Base-by-base conservation (phyloP, 2,797 vertebrate species). In the Prunella strophiata region DNA sequence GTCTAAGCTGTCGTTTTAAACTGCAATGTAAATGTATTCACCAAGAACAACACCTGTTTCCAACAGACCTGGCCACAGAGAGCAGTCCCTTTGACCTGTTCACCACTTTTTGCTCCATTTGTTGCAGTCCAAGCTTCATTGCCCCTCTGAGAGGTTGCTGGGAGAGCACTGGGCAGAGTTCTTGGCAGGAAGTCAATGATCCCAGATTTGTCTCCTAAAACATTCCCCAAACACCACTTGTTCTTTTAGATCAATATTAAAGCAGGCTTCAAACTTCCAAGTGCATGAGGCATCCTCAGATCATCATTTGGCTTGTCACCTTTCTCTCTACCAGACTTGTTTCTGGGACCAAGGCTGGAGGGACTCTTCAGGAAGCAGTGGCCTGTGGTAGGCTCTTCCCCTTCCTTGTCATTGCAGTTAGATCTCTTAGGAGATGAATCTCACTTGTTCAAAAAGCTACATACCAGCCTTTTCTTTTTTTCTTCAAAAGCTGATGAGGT, bases 1-100 rank as follows among this genome's bases (percentile, higher is more conserved):
- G 65, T 91, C 85, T 93, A 75, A 93, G 77, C 62, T 93, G 82
- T 91, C 52, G 4, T 93, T 88, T 82, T 74, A 91, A 95, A 91
- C 61, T 92, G 87, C 68, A 59, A 17, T 79, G 58, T 85, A 77
- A 90, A 80, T 54, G 47, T 94, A 43, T 89, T 94, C 62, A 84
- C 16, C 52, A 74, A 48, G 62, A 96, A 55, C 21, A 71, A 52
- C 9, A 6, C 36, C 3, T 29, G 0, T 68, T 72, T 62, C 48
- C 58, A 63, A 16, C 59, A 90, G 62, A 51, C 43, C 54, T 88
- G 88, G 82, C 73, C 83, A 48, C 55, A 90, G 80, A 90, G 55
- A 73, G 76, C 47, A 84, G 75, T 79, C 84, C 80, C 57, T 61
- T 79, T 57, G 63, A 81, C 67, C 45, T 81, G 0, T 65, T 80